A percentile compares a stretch with the other conserved stretches of the same genome.
Evolutionary conservation across 1,140 invertebrate genomes (phyloP).

Genomic region (Aphelenchoides besseyi): DNA sequence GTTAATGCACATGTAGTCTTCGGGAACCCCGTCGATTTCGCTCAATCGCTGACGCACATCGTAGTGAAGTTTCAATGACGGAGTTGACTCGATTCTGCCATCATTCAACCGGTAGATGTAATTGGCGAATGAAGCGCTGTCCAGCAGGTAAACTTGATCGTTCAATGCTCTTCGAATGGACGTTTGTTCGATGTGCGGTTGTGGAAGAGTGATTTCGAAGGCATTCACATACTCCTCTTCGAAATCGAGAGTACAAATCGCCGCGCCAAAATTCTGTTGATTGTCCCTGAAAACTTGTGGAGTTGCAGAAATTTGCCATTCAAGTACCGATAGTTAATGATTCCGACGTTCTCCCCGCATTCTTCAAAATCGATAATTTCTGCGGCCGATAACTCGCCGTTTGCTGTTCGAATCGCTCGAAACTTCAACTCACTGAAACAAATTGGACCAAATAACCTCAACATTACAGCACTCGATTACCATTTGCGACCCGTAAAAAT

Average conservation of each 20-base stretch:
- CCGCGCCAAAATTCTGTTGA: background rate
- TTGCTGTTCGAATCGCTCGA: too few species aligned
- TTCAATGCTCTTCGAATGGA: background rate
- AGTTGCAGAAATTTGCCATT: too few species aligned
- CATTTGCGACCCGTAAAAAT: background rate
- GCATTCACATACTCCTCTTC: background rate
- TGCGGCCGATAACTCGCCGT: background rate
- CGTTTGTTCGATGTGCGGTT: background rate
- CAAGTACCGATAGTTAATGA: background rate
- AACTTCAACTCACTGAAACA: too few species aligned
- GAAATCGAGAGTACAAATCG: conserved; percentile 1
- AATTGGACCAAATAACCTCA: too few species aligned
- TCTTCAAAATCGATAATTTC: background rate
- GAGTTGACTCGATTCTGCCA: background rate
- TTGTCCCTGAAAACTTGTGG: background rate
- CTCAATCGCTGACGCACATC: background rate
- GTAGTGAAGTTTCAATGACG: background rate
- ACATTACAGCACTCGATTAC: too few species aligned
- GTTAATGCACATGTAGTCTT: conserved; percentile 3
- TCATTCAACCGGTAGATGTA: background rate
- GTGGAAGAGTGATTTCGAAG: background rate
- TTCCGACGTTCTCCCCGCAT: background rate
- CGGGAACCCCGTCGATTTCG: background rate
- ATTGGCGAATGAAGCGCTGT: background rate
- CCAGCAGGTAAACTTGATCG: background rate